Base-by-base conservation (phyloP, 2,797 vertebrate genomes). In the Champsocephalus esox region DNA sequence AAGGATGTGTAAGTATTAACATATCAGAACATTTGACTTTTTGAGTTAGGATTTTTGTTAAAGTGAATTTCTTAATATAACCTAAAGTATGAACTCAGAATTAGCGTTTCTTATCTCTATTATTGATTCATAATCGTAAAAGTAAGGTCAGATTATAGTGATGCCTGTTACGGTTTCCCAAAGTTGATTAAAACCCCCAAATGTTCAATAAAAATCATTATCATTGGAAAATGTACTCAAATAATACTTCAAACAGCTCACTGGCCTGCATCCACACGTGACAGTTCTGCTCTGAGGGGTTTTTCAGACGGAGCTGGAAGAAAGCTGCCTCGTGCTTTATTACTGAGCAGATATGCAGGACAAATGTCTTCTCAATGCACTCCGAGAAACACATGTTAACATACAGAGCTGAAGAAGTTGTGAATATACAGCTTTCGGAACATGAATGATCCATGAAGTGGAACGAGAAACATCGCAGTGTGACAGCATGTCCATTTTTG, bases 1-100 rank as follows among this genome's bases (percentile, higher is more conserved):
- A 92, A 66, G 95, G 91, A 88, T 96, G 96, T 43, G 97, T 99
- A 89, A 96, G 97, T 93, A 79, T 80, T 2, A 14, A 50, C 5
- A 5, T 8, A 9, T 69, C 24, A 24, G 2, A 21, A 55, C 43
- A 52, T n/a, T 1, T 19, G 28, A 51, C 48, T 41, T 49, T 12
- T 5, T 68, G 2, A 17, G n/a, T 16, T 56, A 0, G 2, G 12
- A 4, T 55, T 49, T 16, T 38, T 48, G 44, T 51, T 66, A 8
- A 55, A 28, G 24, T 24, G 7, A 64, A 14, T 45, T 44, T 49
- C 12, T 49, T 49, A 0, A 44, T 13, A 3, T 32, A 19, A 28
- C 2, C 28, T 13, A 21, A 2, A 43, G 14, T 21, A 19, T 16
- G 45, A 12, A 46, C 45, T 14, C 45, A 46, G 45, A 13, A 38